A percentile compares a stretch with the other conserved stretches of the same genome.
Evolutionary conservation across 2,888 invertebrate genomes (phyloP).

Genomic region (Synanthedon myopaeformis): DNA sequence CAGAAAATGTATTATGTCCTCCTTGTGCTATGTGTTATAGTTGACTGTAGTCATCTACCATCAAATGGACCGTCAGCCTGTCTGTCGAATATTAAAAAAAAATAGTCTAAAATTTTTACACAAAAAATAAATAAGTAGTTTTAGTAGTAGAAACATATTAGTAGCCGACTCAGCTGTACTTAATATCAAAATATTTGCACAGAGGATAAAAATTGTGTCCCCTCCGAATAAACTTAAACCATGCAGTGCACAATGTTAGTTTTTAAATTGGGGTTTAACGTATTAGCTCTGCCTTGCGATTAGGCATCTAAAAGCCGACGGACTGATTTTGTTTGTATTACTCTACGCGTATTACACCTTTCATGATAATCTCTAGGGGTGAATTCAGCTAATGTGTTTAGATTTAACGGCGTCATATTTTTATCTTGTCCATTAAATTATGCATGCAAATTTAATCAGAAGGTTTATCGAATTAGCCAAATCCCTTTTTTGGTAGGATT

Average conservation of each 20-base stretch:
- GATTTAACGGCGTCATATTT: slow-evolving; percentile 39
- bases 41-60: too few relatives aligned
- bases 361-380: slow-evolving; percentile 58
- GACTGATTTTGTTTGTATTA: slow-evolving; percentile 46
- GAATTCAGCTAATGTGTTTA: slow-evolving; percentile 43
- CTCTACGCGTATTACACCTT: slow-evolving; percentile 60
- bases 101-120: too few relatives aligned
- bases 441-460: slow-evolving; percentile 16
- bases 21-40: too few relatives aligned
- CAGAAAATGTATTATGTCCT: too few relatives aligned
- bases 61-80: too few relatives aligned
- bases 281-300: slow-evolving; percentile 41
- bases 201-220: slow-evolving; percentile 52
- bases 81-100: too few relatives aligned
- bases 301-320: slow-evolving; percentile 44
- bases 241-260: slow-evolving; percentile 37
- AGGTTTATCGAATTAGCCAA: slow-evolving; percentile 11
- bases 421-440: slow-evolving; percentile 25
- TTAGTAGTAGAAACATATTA: too few relatives aligned
- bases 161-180: slow-evolving; percentile 8
- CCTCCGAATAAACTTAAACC: slow-evolving; percentile 40
- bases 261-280: slow-evolving; percentile 51
- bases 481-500: too few relatives aligned
- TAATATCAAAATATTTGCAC: slow-evolving; percentile 63
- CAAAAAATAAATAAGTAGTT: too few relatives aligned